Evolutionary conservation across 2,888 invertebrate genomes (phyloP), one percentile per base, ranked within the genome.

Genomic region (Cephalotes varians): DNA sequence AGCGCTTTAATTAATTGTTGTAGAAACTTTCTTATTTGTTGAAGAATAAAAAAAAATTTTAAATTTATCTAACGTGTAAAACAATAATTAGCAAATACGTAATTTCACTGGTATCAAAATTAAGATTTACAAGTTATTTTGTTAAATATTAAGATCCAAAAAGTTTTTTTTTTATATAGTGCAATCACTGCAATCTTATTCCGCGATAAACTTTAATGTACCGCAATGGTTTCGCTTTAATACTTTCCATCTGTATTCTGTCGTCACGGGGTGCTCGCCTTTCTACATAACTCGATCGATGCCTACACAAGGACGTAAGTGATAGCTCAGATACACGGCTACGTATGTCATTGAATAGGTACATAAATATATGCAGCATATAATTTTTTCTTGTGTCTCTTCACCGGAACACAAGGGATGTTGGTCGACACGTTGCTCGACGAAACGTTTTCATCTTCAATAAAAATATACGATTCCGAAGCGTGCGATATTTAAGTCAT

Each of bases 281-380:
- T 79, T 56, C 72, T 56, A 79, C 56, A 72, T 56, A 77, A 79
- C 34, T 56, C 77, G 77, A 79, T 79, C 77, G 77, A 79, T 79
- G 44, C 34, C 31, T 54, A 79, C 9, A 79, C 77, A 79, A 71
- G 72, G 77, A 71, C 77, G 56, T 54, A 79, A 79, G 72, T 72
- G 77, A 72, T 79, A 71, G 77, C 2, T 31, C 12, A 56, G 31
- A 72, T 54, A 28, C 40, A 40, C 28, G 67, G 25, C 28, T 67
- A 76, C 21, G 76, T 51, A 21, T 62, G 64, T 34, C 47, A 47
- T 34, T 60, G 28, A 72, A 28, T 37, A 28, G n/a, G 34, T 28
- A 40, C n/a, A 72, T 72, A 58, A 58, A 72, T 72, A 40, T 28
- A 54, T 37, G 21, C 10, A 37, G 12, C 3, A 28, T 5, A 72